These are phyloP conservation scores for Scartelaos histophorus DNA, from an alignment of 2,113 vertebrate genomes.

Conservation along the genomic window DNA sequence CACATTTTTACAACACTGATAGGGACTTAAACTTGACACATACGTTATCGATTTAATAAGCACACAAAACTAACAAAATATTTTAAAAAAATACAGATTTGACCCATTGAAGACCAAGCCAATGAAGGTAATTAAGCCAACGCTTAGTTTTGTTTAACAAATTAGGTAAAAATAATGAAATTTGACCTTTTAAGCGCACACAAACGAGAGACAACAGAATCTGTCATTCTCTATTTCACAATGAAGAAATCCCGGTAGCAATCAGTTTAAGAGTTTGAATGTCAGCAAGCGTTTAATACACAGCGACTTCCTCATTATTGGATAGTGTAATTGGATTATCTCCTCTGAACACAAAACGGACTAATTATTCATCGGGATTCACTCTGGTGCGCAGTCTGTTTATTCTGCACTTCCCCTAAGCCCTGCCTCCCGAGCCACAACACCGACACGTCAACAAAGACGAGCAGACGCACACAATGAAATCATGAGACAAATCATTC, in stretches of 20 bases:
- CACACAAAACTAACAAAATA: not conserved
- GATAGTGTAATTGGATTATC: constrained; percentile 70
- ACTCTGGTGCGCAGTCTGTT: constrained; percentile 51
- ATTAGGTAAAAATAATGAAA: not conserved
- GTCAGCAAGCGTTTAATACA: constrained; percentile 57
- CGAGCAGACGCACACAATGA: constrained; percentile 65
- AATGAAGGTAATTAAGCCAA: no score
- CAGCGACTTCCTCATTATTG: constrained; percentile 61
- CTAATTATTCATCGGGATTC: constrained; percentile 65
- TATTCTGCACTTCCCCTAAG: constrained; percentile 54
- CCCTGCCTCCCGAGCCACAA: constrained; percentile 60
- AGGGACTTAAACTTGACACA: not conserved
- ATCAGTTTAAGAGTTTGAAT: constrained; percentile 37
- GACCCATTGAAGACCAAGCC: not conserved
- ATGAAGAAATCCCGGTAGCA: constrained; percentile 39
- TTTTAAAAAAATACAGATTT: no score
- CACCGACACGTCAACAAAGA: constrained; percentile 52
- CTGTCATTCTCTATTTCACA: constrained; percentile 7
- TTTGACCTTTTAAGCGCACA: not conserved
- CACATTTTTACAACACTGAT: no score
- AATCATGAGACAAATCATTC: constrained; percentile 65
- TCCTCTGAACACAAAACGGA: constrained; percentile 61
- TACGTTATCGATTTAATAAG: not conserved
- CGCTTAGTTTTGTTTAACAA: not conserved
- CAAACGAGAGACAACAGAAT: not conserved